A percentile compares a stretch with the other conserved stretches of the same genome.
Conservation (phyloP, 2,888 invertebrate genomes). For the Latrodectus elegans region DNA sequence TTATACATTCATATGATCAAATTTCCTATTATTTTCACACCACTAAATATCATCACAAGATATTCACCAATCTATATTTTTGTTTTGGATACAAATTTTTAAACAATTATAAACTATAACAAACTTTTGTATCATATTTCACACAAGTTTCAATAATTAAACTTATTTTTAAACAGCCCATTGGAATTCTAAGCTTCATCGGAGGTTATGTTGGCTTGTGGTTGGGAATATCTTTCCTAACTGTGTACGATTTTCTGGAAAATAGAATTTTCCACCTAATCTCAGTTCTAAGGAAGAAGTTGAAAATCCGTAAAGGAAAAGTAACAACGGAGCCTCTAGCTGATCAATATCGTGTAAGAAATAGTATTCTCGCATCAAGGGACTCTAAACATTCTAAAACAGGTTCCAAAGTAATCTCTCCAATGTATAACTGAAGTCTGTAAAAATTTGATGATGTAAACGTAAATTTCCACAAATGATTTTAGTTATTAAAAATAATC, state of each 20-base stretch:
- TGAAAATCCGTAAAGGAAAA: constrained; percentile 11
- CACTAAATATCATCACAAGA: too few species aligned
- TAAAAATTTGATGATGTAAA: too few species aligned
- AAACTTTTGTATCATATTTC: too few species aligned
- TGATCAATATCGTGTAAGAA: not conserved
- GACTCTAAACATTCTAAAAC: not conserved
- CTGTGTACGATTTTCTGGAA: constrained; percentile 63
- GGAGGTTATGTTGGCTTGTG: constrained; percentile 64
- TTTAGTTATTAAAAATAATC: too few species aligned
- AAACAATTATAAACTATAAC: too few species aligned
- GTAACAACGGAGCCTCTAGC: not conserved
- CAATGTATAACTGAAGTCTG: not conserved
- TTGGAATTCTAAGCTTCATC: constrained; percentile 62
- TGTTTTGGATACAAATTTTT: too few species aligned
- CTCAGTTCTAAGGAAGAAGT: not conserved
- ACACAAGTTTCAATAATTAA: too few species aligned
- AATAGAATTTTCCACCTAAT: constrained; percentile 39
- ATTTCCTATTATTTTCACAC: too few species aligned
- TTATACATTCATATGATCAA: too few species aligned
- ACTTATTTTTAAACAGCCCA: constrained; percentile 13
- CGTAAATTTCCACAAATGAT: too few species aligned
- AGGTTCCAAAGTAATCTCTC: not conserved
- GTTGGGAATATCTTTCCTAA: constrained; percentile 56
- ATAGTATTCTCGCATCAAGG: not conserved
- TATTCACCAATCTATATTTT: too few species aligned